Evolutionary conservation across 2,888 invertebrate genomes (phyloP).

Genomic region (Steinernema hermaphroditum): DNA sequence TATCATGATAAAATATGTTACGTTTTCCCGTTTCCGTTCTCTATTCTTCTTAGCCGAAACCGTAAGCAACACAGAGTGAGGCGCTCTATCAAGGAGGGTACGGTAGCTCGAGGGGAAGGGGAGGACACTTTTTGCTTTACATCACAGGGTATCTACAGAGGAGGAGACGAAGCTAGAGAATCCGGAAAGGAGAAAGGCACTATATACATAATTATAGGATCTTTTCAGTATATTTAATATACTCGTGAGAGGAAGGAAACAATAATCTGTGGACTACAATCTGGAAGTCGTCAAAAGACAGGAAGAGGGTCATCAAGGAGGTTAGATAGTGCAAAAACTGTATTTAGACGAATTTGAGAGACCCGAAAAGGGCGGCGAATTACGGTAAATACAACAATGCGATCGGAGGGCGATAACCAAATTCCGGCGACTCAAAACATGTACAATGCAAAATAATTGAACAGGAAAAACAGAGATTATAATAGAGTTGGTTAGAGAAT

Average conservation of each 20-base stretch:
- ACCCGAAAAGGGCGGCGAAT: not conserved
- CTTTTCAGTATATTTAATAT: not conserved
- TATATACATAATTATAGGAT: not conserved
- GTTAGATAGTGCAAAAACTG: slow-evolving; percentile 6
- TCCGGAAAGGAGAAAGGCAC: slow-evolving; percentile 14
- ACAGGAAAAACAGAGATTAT: not conserved
- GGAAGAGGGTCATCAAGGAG: not conserved
- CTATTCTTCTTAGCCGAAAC: too few relatives aligned
- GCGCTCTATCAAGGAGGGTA: not conserved
- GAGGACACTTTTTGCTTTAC: not conserved
- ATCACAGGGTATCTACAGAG: not conserved
- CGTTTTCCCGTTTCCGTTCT: too few relatives aligned
- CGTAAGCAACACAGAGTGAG: not conserved
- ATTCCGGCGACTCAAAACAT: not conserved
- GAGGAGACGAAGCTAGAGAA: slow-evolving; percentile 4
- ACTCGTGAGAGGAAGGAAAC: not conserved
- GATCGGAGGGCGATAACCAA: not conserved
- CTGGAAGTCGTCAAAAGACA: too few relatives aligned
- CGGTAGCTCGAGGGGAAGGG: not conserved
- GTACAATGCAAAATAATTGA: too few relatives aligned
- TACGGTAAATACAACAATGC: slow-evolving; percentile 22
- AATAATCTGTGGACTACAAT: too few relatives aligned
- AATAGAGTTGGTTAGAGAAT: not conserved
- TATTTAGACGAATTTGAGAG: slow-evolving; percentile 21
- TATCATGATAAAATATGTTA: too few relatives aligned